These are phyloP conservation scores for Sprattus sprattus DNA, from an alignment of 2,113 vertebrate species.

Conservation along the genomic window DNA sequence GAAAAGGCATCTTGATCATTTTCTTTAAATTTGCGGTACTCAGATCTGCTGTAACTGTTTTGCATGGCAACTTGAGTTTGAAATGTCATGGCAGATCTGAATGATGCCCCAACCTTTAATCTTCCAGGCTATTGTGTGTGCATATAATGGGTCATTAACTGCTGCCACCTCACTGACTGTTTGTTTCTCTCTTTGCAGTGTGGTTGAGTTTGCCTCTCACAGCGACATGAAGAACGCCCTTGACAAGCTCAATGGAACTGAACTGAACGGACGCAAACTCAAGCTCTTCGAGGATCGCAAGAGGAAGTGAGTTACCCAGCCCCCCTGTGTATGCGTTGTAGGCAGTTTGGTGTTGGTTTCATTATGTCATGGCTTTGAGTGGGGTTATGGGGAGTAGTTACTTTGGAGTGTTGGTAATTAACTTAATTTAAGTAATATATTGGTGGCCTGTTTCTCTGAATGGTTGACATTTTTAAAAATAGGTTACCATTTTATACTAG, in stretches of 20 bases:
- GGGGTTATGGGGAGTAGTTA: too few relatives aligned
- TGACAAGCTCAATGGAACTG: conserved; percentile 85
- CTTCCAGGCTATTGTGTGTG: neutral
- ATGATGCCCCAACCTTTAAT: neutral
- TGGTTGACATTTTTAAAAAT: too few relatives aligned
- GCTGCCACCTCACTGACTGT: neutral
- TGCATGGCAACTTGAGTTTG: neutral
- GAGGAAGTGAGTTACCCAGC: conserved; percentile 68
- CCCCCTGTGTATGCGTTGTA: neutral
- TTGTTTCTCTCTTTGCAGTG: conserved; percentile 61
- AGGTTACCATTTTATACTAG: too few relatives aligned
- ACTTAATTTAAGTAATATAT: too few relatives aligned
- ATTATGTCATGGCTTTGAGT: neutral
- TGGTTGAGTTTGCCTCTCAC: conserved; percentile 89
- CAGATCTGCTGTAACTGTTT: neutral
- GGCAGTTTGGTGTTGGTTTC: neutral
- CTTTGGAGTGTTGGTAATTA: too few relatives aligned
- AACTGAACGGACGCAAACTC: conserved; percentile 87
- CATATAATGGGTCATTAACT: neutral
- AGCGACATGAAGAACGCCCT: conserved; percentile 92
- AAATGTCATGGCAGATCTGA: neutral
- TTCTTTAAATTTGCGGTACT: neutral
- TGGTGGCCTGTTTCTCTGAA: too few relatives aligned
- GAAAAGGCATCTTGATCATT: too few relatives aligned
- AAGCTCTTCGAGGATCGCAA: conserved; percentile 87